Base-by-base conservation (phyloP, 2,797 vertebrate species). In the Anabas testudineus region DNA sequence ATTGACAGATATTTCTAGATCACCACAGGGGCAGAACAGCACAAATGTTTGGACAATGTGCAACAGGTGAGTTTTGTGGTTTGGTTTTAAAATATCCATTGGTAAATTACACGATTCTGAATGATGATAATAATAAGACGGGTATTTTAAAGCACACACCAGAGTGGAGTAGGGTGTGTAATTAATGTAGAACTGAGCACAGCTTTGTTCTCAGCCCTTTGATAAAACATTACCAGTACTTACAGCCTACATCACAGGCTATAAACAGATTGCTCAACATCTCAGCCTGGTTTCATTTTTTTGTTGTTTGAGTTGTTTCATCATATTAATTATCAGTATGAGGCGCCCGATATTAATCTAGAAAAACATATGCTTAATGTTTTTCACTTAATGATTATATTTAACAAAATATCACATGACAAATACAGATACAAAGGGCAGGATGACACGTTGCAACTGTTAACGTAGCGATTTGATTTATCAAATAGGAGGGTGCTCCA, bases 151-250 rank as follows among this genome's bases (percentile, higher is more conserved):
- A 19, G 22, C 18, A 42, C 37, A 52, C 28, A 22, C 15, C 19
- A 54, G 24, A 48, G 46, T 1, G 13, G 13, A 48, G 46, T 70
- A 43, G 30, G 14, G 45, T 76, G 55, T 36, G 43, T 18, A 73
- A 15, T 60, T 32, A 39, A 62, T 70, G 36, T 51, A 42, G 61
- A 43, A 22, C 19, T 16, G 30, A 49, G 10, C 12, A 9, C 14
- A 62, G 59, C 62, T 80, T 24, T 57, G 39, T 54, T 58, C 61
- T 54, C 30, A 41, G n/a, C 14, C n/a, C 49, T 74, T 75, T 67
- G 46, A 59, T 68, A 41, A 68, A 63, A 69, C 66, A 79, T 63
- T 55, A 13, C 63, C 14, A 49, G 1, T 9, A 74, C 62, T 55
- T 10, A 63, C 14, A 54, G 1, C 7, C 28, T 4, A 24, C 10